Evolutionary conservation across 2,797 vertebrate genomes (phyloP).

Genomic region (Cossypha heuglini): DNA sequence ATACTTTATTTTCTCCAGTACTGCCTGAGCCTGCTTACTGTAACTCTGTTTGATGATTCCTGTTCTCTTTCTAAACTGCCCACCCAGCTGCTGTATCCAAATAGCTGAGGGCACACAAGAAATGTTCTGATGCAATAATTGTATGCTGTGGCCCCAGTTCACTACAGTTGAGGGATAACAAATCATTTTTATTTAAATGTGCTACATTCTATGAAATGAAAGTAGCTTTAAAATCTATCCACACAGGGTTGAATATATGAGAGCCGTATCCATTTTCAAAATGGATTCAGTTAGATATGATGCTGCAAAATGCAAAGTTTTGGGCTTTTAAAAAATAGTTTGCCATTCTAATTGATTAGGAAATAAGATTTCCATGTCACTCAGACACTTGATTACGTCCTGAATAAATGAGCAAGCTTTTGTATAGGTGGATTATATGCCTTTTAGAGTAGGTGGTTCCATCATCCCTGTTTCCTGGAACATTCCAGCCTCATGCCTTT

Average conservation of each 20-base stretch:
- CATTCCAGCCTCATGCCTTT: not conserved
- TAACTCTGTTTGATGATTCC: not conserved
- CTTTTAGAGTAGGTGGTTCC: not conserved
- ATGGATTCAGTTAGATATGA: not conserved
- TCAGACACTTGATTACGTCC: not conserved
- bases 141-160: not conserved
- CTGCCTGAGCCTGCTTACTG: not conserved
- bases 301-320: not conserved
- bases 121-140: not conserved
- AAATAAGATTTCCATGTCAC: not conserved
- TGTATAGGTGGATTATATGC: not conserved
- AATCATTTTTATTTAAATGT: not conserved
- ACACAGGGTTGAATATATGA: not conserved
- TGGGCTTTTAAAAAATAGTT: not conserved
- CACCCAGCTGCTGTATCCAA: not conserved
- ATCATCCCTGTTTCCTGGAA: not conserved
- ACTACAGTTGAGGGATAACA: not conserved
- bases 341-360: not conserved
- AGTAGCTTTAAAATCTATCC: not conserved
- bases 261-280: not conserved
- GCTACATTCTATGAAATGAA: not conserved
- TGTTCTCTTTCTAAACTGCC: not conserved
- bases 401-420: not conserved
- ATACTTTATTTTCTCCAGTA: not conserved
- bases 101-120: not conserved